A percentile compares a stretch with the other conserved stretches of the same genome.
These are phyloP conservation scores for Pteropus alecto DNA, from an alignment of 2,113 vertebrate genomes.

Conservation along the genomic window DNA sequence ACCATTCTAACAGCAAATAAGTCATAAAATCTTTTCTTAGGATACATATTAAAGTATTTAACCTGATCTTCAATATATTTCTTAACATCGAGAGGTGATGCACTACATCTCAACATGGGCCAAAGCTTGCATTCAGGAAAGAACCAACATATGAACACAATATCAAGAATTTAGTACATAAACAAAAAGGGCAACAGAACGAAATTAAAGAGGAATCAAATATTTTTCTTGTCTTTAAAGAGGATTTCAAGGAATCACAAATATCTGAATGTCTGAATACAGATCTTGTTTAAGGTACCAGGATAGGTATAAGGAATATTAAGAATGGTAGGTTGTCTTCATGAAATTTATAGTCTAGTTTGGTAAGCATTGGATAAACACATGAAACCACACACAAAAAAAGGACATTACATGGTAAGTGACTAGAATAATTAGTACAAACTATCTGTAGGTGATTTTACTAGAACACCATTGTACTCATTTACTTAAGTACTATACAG, in stretches of 20 bases:
- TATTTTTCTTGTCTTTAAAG: neutral
- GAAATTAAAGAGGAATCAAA: neutral
- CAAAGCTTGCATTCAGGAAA: neutral
- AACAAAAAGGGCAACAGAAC: neutral
- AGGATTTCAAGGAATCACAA: neutral
- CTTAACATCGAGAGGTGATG: neutral
- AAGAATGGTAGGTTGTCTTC: neutral
- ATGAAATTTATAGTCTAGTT: neutral
- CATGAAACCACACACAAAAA: neutral
- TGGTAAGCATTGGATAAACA: neutral
- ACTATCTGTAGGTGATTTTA: neutral
- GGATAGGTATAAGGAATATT: neutral
- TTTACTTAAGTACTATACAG: neutral
- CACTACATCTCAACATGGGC: neutral
- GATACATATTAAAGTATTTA: neutral
- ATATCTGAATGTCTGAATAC: neutral
- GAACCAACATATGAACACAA: neutral
- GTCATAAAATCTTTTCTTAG: constrained; percentile 3
- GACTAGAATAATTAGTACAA: neutral
- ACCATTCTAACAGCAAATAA: constrained; percentile 41
- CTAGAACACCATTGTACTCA: neutral
- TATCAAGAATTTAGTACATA: neutral
- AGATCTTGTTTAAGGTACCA: neutral
- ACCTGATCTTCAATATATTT: constrained; percentile 15
- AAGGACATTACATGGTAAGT: neutral